phyloP scores from a whole-genome alignment of 2,888 invertebrate genomes.

The Entomobrya multifasciata region DNA sequence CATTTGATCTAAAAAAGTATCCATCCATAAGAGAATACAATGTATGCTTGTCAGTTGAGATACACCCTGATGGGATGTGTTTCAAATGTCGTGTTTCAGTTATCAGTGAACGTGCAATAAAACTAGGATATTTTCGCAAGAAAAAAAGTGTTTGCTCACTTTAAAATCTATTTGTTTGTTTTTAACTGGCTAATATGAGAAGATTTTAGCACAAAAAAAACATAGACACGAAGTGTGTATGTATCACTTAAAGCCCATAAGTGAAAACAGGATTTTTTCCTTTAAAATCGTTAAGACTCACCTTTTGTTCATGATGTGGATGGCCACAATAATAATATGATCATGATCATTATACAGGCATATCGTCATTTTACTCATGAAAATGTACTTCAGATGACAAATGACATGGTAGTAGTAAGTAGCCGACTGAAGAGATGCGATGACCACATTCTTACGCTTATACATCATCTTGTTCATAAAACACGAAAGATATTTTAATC shows the following conservation, averaged over 20 bases:
- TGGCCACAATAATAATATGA: too few relatives aligned
- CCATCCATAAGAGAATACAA: too few relatives aligned
- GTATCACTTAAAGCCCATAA: not conserved
- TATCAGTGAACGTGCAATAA: not conserved
- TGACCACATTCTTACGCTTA: constrained; percentile 52
- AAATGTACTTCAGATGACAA: constrained; percentile 29
- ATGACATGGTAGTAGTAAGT: not conserved
- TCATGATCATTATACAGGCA: not conserved
- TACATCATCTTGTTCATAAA: constrained; percentile 51
- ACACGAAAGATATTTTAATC: constrained; percentile 55
- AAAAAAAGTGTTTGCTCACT: not conserved
- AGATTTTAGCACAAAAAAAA: not conserved
- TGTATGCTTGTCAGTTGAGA: not conserved
- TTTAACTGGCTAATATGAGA: not conserved
- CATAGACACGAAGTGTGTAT: too few relatives aligned
- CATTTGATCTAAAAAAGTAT: not conserved
- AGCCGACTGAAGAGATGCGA: not conserved
- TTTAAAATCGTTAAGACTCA: constrained; percentile 17
- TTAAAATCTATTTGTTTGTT: constrained; percentile 12
- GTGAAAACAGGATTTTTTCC: constrained; percentile 15
- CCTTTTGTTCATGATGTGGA: too few relatives aligned
- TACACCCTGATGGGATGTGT: constrained; percentile 2
- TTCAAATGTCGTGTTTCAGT: not conserved
- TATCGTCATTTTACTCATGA: not conserved
- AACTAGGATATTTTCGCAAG: constrained; percentile 8